These are phyloP conservation scores for Leptinotarsa defecta DNA, from an alignment of 1,140 invertebrate species.

Conservation along the genomic window DNA sequence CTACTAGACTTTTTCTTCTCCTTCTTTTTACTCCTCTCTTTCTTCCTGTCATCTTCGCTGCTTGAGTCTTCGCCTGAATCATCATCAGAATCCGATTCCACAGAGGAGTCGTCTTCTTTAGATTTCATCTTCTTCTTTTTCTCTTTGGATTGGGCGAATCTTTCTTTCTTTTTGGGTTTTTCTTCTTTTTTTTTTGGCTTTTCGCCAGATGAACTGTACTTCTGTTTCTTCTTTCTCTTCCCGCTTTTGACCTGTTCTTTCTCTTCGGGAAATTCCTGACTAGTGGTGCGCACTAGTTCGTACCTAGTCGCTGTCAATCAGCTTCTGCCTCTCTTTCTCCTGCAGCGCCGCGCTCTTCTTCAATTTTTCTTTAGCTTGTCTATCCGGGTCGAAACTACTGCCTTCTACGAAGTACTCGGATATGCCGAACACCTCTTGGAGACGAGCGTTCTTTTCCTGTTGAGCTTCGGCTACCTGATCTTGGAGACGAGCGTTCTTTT, in stretches of 20 bases:
- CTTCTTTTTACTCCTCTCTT: conserved; percentile 51
- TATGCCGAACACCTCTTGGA: conserved; percentile 94
- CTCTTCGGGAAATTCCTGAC: conserved; percentile 39
- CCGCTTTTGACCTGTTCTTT: conserved; percentile 51
- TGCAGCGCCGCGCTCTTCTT: conserved; percentile 61
- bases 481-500: conserved; percentile 90
- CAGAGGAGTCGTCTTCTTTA: conserved; percentile 36
- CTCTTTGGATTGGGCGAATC: conserved; percentile 49
- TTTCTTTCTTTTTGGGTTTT: too few relatives aligned
- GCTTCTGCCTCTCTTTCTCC: conserved; percentile 58
- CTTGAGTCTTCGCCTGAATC: conserved; percentile 46
- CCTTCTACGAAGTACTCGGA: conserved; percentile 93
- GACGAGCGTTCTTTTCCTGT: conserved; percentile 89
- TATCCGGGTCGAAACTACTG: conserved; percentile 86
- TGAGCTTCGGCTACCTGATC: conserved; percentile 96
- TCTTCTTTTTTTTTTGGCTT: too few relatives aligned
- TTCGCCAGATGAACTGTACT: too few relatives aligned
- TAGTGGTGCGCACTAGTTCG: conserved; percentile 68
- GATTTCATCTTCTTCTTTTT: conserved; percentile 53
- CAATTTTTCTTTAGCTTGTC: conserved; percentile 78
- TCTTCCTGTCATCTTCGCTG: conserved; percentile 48
- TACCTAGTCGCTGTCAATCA: conserved; percentile 66
- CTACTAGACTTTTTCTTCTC: conserved; percentile 42
- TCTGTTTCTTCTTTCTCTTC: conserved; percentile 62
- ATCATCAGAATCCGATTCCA: conserved; percentile 39